These are phyloP conservation scores for Calliphora vomitoria DNA, from an alignment of 2,888 invertebrate species.

Conservation along the genomic window DNA sequence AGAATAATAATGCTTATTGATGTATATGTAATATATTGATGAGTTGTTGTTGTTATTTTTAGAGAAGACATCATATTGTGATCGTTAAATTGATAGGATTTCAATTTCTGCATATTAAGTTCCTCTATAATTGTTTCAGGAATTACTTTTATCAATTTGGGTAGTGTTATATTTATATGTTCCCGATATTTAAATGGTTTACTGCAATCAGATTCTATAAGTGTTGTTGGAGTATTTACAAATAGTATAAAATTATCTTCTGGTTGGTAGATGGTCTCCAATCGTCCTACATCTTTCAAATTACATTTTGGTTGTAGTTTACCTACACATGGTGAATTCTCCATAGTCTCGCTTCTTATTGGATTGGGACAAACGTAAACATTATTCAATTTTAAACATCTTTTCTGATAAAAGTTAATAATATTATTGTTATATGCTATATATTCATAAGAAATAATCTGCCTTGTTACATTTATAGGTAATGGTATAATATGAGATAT, in stretches of 20 bases:
- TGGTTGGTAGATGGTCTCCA: conserved; percentile 47
- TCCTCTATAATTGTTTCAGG: conserved; percentile 49
- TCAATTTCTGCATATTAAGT: conserved; percentile 41
- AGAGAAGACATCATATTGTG: conserved; percentile 35
- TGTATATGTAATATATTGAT: conserved; percentile 41
- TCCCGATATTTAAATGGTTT: conserved; percentile 34
- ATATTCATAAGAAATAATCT: conserved; percentile 24
- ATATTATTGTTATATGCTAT: conserved; percentile 45
- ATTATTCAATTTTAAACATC: conserved; percentile 46
- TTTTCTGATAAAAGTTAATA: conserved; percentile 43
- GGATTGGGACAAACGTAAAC: conserved; percentile 32
- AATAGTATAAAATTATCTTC: conserved; percentile 54
- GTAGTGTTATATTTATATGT: conserved; percentile 39
- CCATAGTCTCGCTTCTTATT: conserved; percentile 16
- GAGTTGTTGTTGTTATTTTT: conserved; percentile 43
- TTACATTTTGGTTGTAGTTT: conserved; percentile 46
- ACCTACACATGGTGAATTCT: conserved; percentile 37
- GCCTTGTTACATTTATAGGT: conserved; percentile 48
- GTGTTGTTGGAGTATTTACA: conserved; percentile 40
- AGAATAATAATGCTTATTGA: conserved; percentile 37
- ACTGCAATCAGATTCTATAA: conserved; percentile 44
- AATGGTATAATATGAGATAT: conserved; percentile 44
- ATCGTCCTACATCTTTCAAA: conserved; percentile 42
- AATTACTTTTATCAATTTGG: conserved; percentile 34
- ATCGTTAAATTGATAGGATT: conserved; percentile 41